Conservation (phyloP, 1,140 invertebrate species). For the Anagrus nilaparvatae region DNA sequence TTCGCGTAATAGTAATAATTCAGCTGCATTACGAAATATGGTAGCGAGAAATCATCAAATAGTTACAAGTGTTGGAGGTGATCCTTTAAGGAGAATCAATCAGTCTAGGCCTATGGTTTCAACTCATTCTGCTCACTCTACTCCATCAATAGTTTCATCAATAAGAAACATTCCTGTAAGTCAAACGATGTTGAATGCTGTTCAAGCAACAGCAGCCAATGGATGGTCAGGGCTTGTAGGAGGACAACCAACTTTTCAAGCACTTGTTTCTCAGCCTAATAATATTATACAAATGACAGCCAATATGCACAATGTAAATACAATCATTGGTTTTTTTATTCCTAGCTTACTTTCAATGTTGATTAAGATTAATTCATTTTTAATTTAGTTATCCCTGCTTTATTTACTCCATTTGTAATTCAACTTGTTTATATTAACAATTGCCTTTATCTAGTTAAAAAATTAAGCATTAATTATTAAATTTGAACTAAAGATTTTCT, state of each 20-base stretch:
- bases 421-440: not conserved
- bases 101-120: slow-evolving; percentile 28
- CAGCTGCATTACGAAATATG: slow-evolving; percentile 25
- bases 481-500: too few relatives aligned
- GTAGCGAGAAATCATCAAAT: slow-evolving; percentile 21
- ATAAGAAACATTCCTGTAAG: slow-evolving; percentile 25
- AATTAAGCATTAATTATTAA: too few relatives aligned
- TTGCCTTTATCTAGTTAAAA: too few relatives aligned
- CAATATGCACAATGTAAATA: slow-evolving; percentile 37
- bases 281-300: slow-evolving; percentile 33
- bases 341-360: too few relatives aligned
- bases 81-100: slow-evolving; percentile 27
- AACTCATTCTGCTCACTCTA: slow-evolving; percentile 29
- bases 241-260: slow-evolving; percentile 40
- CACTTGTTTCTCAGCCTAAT: slow-evolving; percentile 32
- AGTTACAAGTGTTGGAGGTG: not conserved
- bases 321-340: not conserved
- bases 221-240: slow-evolving; percentile 42
- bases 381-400: slow-evolving; percentile 3
- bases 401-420: not conserved
- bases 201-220: slow-evolving; percentile 34
- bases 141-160: slow-evolving; percentile 28
- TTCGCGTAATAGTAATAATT: slow-evolving; percentile 23
- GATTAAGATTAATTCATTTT: not conserved
- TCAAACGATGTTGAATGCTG: slow-evolving; percentile 32